Evolutionary conservation across 2,888 invertebrate species (phyloP).

Genomic region (Zygaena filipendulae): DNA sequence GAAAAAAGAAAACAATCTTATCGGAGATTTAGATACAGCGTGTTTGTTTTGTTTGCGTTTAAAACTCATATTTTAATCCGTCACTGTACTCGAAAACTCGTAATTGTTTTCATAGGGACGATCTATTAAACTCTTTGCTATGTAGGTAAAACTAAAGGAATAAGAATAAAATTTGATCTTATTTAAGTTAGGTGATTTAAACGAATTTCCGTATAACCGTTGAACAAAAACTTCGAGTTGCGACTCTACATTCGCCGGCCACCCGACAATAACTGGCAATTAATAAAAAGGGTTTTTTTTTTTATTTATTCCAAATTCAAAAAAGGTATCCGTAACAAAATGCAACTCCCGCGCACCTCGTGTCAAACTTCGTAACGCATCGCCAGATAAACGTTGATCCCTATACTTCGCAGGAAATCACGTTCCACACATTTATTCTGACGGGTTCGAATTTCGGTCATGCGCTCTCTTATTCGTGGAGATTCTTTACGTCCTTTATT

Average conservation of each 20-base stretch:
- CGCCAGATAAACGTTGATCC: constrained; percentile 50
- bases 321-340: constrained; percentile 27
- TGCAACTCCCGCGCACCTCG: constrained; percentile 32
- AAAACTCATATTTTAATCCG: constrained; percentile 7
- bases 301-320: no score
- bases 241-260: constrained; percentile 27
- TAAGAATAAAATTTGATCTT: no score
- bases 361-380: constrained; percentile 36
- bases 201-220: no score
- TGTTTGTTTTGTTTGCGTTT: constrained; percentile 11
- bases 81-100: constrained; percentile 17
- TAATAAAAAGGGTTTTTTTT: constrained; percentile 31
- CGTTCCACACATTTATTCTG: constrained; percentile 58
- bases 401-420: constrained; percentile 39
- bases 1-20: constrained; percentile 18
- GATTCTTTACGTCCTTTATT: no score
- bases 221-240: no score
- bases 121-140: no score
- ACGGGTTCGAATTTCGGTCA: constrained; percentile 39
- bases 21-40: constrained; percentile 7
- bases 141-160: no score
- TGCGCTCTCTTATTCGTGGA: no score
- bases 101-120: no score
- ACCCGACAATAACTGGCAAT: constrained; percentile 46
- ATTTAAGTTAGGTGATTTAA: no score